Conservation (phyloP, 2,113 vertebrate species). For the Hippocampus barbouri region DNA sequence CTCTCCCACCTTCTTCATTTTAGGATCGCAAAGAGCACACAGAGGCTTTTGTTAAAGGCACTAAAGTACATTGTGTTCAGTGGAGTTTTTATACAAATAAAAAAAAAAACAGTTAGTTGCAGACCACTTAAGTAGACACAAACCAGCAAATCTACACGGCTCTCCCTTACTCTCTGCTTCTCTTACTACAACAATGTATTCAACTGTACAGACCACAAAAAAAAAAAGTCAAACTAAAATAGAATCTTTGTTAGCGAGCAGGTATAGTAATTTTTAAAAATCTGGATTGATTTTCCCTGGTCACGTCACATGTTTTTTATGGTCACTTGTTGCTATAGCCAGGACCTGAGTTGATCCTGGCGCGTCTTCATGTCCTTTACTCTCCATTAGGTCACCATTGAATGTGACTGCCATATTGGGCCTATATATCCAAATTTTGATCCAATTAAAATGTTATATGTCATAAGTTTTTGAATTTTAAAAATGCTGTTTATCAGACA, state of each 20-base stretch:
- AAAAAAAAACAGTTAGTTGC: not conserved
- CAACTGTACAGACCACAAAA: not conserved
- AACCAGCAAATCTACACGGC: not conserved
- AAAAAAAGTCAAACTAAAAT: conserved; percentile 1
- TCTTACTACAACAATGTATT: conserved; percentile 4
- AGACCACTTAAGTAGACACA: not conserved
- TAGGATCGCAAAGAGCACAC: conserved; percentile 43
- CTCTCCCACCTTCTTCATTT: conserved; percentile 46
- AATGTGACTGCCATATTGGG: not conserved
- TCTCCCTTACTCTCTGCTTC: not conserved
- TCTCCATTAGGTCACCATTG: not conserved
- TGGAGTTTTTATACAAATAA: conserved; percentile 2
- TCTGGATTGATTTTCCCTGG: not conserved
- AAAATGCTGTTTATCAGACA: not conserved
- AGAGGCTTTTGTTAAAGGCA: conserved; percentile 36
- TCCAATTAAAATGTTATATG: not conserved
- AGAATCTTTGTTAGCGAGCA: not conserved
- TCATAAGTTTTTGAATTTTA: not conserved
- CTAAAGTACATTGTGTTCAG: conserved; percentile 32
- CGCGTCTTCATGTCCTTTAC: not conserved
- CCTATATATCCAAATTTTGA: not conserved
- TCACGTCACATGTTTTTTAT: not conserved
- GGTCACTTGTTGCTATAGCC: conserved; percentile 1
- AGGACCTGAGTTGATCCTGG: not conserved
- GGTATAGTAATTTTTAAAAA: not conserved